Evolutionary conservation across 2,888 invertebrate species (phyloP).

Genomic region (Drosophila formosana): DNA sequence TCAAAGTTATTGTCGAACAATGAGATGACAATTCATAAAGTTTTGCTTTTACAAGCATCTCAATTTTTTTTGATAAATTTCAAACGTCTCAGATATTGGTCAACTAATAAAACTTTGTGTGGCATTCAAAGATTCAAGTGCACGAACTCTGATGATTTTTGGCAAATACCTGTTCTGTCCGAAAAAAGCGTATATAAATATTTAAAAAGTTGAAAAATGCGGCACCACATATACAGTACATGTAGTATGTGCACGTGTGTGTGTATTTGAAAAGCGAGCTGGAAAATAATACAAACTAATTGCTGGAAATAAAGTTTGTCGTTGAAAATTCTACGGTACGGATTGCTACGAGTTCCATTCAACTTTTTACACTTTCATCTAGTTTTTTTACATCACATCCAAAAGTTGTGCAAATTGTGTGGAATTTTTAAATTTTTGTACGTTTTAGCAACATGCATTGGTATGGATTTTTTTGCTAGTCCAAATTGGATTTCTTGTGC

Average conservation of each 20-base stretch:
- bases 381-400: slow-evolving; percentile 29
- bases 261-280: slow-evolving; percentile 41
- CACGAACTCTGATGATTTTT: slow-evolving; percentile 39
- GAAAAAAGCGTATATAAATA: slow-evolving; percentile 55
- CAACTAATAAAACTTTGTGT: slow-evolving; percentile 74
- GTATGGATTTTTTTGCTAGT: slow-evolving; percentile 26
- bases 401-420: slow-evolving; percentile 66
- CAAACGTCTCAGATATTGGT: slow-evolving; percentile 54
- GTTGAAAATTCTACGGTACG: slow-evolving; percentile 50
- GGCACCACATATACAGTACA: slow-evolving; percentile 32
- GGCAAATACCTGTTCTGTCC: slow-evolving; percentile 32
- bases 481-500: slow-evolving; percentile 57
- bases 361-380: slow-evolving; percentile 52
- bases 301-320: slow-evolving; percentile 72
- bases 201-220: slow-evolving; percentile 68
- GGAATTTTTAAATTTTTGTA: slow-evolving; percentile 59
- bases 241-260: background rate
- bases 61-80: slow-evolving; percentile 20
- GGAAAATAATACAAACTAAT: slow-evolving; percentile 75
- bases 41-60: slow-evolving; percentile 28
- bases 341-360: slow-evolving; percentile 40
- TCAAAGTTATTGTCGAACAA: slow-evolving; percentile 31
- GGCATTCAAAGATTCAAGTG: slow-evolving; percentile 53
- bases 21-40: slow-evolving; percentile 41
- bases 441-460: slow-evolving; percentile 41